Evolutionary conservation across 2,797 vertebrate genomes (phyloP).

Genomic region (Lacerta bilineata): DNA sequence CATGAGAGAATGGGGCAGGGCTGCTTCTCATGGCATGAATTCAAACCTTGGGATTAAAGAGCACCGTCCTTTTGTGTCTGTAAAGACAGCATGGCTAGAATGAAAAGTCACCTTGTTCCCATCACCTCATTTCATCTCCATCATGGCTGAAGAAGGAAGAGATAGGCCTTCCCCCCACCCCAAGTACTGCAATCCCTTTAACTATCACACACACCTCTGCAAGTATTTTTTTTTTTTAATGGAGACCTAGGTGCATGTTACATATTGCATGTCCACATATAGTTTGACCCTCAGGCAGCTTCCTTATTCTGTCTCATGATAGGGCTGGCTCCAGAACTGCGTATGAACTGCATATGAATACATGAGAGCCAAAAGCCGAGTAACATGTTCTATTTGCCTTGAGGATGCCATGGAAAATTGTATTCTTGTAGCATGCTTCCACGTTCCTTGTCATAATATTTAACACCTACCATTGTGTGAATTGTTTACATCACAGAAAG

Average conservation of each 20-base stretch:
- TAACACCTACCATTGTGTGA: background rate
- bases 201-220: too few relatives aligned
- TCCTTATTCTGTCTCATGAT: too few relatives aligned
- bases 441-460: background rate
- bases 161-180: too few relatives aligned
- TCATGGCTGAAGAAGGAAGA: too few relatives aligned
- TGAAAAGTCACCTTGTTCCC: background rate
- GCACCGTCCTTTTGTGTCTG: background rate
- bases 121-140: too few relatives aligned
- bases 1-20: background rate
- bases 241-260: too few relatives aligned
- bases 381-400: background rate
- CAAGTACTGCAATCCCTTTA: too few relatives aligned
- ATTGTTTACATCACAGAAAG: background rate
- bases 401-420: background rate
- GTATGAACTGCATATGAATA: background rate
- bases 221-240: too few relatives aligned
- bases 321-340: background rate
- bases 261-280: too few relatives aligned
- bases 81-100: background rate
- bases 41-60: too few relatives aligned
- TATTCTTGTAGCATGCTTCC: background rate
- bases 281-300: too few relatives aligned
- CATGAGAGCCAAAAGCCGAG: background rate
- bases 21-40: background rate